Percentiles rank a stretch among this genome's conserved stretches.
These are phyloP conservation scores for Mobula birostris DNA, from an alignment of 2,113 vertebrate genomes.

Conservation along the genomic window DNA sequence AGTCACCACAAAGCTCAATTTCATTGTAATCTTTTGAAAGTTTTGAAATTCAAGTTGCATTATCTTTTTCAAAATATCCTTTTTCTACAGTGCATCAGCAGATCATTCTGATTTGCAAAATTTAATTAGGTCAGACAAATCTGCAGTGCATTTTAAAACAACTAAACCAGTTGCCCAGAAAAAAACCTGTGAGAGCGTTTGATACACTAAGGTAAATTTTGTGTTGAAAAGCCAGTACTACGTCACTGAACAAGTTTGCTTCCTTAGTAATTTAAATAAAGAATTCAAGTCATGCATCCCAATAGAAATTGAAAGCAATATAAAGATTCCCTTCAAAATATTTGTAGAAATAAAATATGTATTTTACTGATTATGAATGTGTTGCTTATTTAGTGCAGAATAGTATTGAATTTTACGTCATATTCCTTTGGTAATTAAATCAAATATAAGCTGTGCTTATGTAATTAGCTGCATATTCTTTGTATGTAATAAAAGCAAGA, in stretches of 20 bases:
- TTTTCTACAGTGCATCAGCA: not conserved
- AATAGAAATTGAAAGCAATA: constrained; percentile 40
- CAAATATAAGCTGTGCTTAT: not conserved
- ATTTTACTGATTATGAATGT: not conserved
- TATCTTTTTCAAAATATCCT: not conserved
- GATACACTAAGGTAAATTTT: constrained; percentile 53
- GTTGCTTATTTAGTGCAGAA: not conserved
- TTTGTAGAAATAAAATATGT: not conserved
- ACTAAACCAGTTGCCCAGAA: constrained; percentile 50
- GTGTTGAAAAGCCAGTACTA: constrained; percentile 51
- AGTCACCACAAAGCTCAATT: too few relatives aligned
- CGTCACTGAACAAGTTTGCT: constrained; percentile 54
- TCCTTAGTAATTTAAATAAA: constrained; percentile 55
- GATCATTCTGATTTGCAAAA: not conserved
- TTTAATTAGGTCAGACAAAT: not conserved
- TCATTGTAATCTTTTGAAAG: not conserved
- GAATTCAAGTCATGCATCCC: constrained; percentile 48
- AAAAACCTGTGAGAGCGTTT: constrained; percentile 49
- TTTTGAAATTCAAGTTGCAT: not conserved
- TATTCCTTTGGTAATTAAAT: not conserved
- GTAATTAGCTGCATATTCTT: not conserved
- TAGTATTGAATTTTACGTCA: not conserved
- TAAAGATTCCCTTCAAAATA: not conserved
- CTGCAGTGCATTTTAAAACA: constrained; percentile 56
- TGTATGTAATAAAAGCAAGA: not conserved